Conservation (phyloP, 2,797 vertebrate genomes). For the Pyrocephalus nanus region DNA sequence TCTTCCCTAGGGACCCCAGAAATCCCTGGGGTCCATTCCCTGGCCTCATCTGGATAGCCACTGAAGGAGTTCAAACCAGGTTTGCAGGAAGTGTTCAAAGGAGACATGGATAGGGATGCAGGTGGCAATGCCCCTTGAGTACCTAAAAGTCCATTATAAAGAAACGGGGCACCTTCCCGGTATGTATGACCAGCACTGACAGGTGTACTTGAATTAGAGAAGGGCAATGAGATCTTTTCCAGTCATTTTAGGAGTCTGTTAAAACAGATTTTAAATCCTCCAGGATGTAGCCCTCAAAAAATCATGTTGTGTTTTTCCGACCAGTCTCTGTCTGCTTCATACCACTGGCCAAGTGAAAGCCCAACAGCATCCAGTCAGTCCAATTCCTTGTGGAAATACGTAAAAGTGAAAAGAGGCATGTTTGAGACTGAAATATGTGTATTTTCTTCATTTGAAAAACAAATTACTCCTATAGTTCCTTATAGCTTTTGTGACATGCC, state of each 20-base stretch:
- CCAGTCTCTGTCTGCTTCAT: neutral
- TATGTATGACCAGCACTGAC: neutral
- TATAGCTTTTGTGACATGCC: neutral
- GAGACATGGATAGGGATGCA: neutral
- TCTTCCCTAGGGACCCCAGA: neutral
- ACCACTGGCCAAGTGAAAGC: neutral
- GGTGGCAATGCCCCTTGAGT: neutral
- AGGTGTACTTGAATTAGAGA: neutral
- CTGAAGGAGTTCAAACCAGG: neutral
- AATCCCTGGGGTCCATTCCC: neutral
- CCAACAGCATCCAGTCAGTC: neutral
- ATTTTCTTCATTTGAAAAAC: neutral
- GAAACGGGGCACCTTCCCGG: rapidly evolving
- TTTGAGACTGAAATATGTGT: neutral
- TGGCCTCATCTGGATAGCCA: neutral
- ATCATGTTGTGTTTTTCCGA: neutral
- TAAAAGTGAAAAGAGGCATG: neutral
- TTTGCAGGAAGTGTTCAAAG: neutral
- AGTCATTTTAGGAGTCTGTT: neutral
- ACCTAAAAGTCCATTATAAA: neutral
- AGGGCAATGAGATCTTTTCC: neutral
- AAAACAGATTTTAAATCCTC: neutral
- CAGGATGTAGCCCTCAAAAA: neutral
- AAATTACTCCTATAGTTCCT: neutral
- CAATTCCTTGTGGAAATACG: neutral